These are phyloP conservation scores for Dinoponera quadriceps DNA, from an alignment of 1,140 invertebrate species.

Conservation along the genomic window DNA sequence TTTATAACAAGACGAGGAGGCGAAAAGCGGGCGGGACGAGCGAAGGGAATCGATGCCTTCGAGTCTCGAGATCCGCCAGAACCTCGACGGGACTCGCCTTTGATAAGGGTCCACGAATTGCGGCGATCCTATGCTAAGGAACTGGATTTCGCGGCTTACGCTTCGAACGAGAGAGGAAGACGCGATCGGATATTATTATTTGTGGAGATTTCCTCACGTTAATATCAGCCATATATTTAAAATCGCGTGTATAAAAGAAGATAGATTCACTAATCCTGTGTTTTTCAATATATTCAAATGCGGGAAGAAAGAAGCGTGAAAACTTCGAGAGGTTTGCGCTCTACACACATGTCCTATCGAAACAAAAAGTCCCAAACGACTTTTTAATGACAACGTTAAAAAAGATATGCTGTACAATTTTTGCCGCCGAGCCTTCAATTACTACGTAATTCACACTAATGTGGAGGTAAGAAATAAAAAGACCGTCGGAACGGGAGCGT, in stretches of 20 bases:
- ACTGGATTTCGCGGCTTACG: conserved; percentile 60
- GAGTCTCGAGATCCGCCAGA: conserved; percentile 51
- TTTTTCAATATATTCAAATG: no score
- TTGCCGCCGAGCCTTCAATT: conserved; percentile 2
- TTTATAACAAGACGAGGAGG: conserved; percentile 77
- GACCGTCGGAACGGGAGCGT: conserved; percentile 18
- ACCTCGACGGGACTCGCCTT: conserved; percentile 60
- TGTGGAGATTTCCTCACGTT: not conserved
- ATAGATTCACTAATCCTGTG: no score
- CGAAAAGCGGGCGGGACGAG: conserved; percentile 51
- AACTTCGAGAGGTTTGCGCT: no score
- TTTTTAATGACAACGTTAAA: not conserved
- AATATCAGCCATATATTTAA: not conserved
- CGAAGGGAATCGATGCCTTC: conserved; percentile 61
- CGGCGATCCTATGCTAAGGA: conserved; percentile 55
- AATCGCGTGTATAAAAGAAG: no score
- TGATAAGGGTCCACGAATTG: conserved; percentile 75
- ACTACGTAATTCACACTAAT: conserved; percentile 8
- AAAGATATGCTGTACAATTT: not conserved
- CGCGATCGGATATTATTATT: not conserved
- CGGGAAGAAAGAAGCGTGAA: no score
- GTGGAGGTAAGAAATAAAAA: conserved; percentile 3
- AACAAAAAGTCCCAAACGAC: not conserved
- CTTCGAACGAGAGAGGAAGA: not conserved
- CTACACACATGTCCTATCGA: no score